Evolutionary conservation across 2,888 invertebrate genomes (phyloP), one percentile per base, ranked within the genome.

Genomic region (Hedychridium roseum): DNA sequence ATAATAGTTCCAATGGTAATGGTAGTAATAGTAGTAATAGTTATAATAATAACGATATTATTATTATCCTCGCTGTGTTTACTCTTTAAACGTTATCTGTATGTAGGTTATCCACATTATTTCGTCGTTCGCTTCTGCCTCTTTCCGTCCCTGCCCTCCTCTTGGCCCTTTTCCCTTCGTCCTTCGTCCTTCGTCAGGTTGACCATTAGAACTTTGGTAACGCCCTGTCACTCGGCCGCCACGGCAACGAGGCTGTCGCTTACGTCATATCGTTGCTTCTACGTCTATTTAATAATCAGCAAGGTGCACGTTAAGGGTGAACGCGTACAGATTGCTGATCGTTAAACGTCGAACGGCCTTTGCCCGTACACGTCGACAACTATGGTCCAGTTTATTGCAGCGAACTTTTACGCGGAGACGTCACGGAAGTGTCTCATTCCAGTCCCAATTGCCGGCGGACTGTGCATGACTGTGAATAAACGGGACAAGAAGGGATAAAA

Each of bases 1-100:
- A 42, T 47, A 54, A 44, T 57, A 50, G 34, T 57, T 52, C 36
- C 46, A 40, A 16, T 46, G 37, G 28, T 47, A 40, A 43, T 50
- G 17, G 35, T 55, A 40, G 48, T 23, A 35, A 20, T 50, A 43
- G 39, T 43, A 27, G 7, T 43, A 48, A 35, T 43, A 48, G 27
- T 37, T 32, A 48, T 39, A 47, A 39, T 39, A 39, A 28, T 48
- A 32, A 48, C 42, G 50, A 59, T 40, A 58, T 60, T 57, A 59
- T 58, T 46, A 46, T 58, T 56, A 63, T 53, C 60, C 64, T 63
- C 52, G 42, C 53, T 58, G 58, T 64, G n/a, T n/a, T n/a, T 56
- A 42, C 53, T 62, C 50, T 39, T 58, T 60, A 46, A 61, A 61
- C 50, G 50, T 67, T 65, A 59, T 66, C 67, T 66, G 67, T 67